Evolutionary conservation across 2,888 invertebrate species (phyloP), one percentile per base, ranked within the genome.

Genomic region (Terebella lapidaria): DNA sequence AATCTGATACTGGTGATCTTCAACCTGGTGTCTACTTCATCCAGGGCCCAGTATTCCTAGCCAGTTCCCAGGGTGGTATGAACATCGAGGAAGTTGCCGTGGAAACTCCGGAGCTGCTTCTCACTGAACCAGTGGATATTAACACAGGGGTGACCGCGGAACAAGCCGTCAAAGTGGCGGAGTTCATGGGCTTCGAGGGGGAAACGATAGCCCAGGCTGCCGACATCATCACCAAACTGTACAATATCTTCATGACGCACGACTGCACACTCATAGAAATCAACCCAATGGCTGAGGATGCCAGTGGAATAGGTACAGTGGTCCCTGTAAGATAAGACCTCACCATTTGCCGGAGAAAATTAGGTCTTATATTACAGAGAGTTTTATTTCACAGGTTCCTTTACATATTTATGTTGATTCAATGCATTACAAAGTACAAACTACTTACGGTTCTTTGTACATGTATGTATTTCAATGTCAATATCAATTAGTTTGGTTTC

Each of bases 11-110:
- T n/a, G n/a, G 15, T 49, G 49, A 22, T 49, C 49, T 49, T 5
- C 22, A 49, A 49, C n/a, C n/a, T n/a, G n/a, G n/a, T n/a, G n/a
- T n/a, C n/a, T n/a, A n/a, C n/a, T n/a, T n/a, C n/a, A n/a, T n/a
- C 54, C 73, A 93, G 92, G 95, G 95, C 63, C 95, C 95, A 28
- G 94, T 94, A 10, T 87, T 96, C 70, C 93, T 96, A 74, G 94
- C 94, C 18, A 94, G 94, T 1, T 89, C 92, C 20, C 93, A 95
- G 83, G 95, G 95, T 67, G 95, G 95, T 74, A 90, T 96, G 47
- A 94, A 93, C 78, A 96, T 96, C 76, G 95, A 96, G 81, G 94
- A 95, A 77, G 94, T 96, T 18, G 94, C 94, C 54, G 89, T 88
- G 0, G 89, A 91, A 71, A 91, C 88, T 81, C 95, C 95, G 0